Evolutionary conservation across 2,113 vertebrate genomes (phyloP).

Genomic region (Hoplias malabaricus): DNA sequence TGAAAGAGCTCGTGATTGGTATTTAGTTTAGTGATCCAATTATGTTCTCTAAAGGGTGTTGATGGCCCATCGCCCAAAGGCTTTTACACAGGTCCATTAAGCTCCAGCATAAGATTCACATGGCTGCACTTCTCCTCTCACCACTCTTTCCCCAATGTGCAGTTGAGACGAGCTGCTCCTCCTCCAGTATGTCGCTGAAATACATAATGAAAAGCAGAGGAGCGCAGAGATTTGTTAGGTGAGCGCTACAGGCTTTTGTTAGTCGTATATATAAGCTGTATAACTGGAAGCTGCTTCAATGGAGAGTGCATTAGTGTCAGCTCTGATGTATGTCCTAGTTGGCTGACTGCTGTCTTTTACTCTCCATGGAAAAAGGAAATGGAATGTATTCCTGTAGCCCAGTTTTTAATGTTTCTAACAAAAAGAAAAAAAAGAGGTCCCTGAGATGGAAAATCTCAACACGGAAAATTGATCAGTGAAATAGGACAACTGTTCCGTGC

Average conservation of each 20-base stretch:
- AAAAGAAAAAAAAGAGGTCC: conserved; percentile 1
- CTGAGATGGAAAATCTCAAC: conserved; percentile 22
- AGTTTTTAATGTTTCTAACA: conserved; percentile 4
- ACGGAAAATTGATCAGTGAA: conserved; percentile 27
- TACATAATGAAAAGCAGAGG: background rate
- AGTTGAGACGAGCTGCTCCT: background rate
- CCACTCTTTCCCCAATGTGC: background rate
- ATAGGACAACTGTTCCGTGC: background rate
- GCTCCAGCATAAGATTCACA: background rate
- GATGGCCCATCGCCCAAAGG: background rate
- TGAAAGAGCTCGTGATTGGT: conserved; percentile 20
- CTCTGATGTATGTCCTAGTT: background rate
- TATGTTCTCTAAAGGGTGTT: conserved; percentile 10
- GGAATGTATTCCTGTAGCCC: background rate
- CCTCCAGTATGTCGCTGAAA: background rate
- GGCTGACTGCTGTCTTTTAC: conserved; percentile 21
- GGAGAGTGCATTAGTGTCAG: background rate
- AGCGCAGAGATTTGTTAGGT: background rate
- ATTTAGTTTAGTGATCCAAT: conserved; percentile 37
- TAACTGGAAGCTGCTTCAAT: background rate
- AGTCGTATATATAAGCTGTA: background rate
- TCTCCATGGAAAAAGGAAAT: conserved; percentile 27
- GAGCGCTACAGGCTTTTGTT: background rate
- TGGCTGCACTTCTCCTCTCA: background rate
- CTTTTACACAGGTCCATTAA: background rate